Percentiles rank a stretch among this genome's conserved stretches.
These are phyloP conservation scores for Pipistrellus pygmaeus DNA, from an alignment of 2,797 vertebrate genomes.

Conservation along the genomic window DNA sequence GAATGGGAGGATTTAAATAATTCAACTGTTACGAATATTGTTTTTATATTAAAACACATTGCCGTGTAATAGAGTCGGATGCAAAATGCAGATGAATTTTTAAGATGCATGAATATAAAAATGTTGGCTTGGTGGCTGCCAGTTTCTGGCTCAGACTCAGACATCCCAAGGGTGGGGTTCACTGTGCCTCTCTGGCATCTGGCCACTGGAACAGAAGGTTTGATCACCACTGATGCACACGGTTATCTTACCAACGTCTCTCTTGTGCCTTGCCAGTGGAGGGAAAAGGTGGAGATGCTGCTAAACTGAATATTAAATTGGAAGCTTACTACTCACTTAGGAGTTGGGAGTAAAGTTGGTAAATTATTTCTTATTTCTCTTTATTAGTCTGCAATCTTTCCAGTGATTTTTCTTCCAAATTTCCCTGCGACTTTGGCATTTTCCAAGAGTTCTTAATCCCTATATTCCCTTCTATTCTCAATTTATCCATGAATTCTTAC, in stretches of 20 bases:
- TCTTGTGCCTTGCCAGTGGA: slow-evolving; percentile 19
- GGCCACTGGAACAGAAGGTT: slow-evolving; percentile 68
- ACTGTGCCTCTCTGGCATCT: slow-evolving; percentile 39
- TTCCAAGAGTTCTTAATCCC: background rate
- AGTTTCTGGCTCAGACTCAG: slow-evolving; percentile 18
- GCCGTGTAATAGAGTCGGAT: background rate
- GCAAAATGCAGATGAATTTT: slow-evolving; percentile 40
- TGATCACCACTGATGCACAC: background rate
- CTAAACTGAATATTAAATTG: slow-evolving; percentile 46
- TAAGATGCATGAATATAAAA: slow-evolving; percentile 14
- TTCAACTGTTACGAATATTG: background rate
- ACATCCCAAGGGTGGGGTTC: slow-evolving; percentile 8
- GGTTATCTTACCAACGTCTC: slow-evolving; percentile 62
- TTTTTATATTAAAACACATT: slow-evolving; percentile 16
- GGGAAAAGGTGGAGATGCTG: background rate
- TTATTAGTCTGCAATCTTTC: slow-evolving; percentile 48
- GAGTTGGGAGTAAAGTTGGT: slow-evolving; percentile 43
- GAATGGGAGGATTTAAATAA: slow-evolving; percentile 30
- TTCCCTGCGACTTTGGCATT: slow-evolving; percentile 42
- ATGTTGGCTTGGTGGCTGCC: background rate
- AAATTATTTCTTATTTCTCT: slow-evolving; percentile 66
- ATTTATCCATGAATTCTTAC: slow-evolving; percentile 30
- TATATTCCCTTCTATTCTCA: background rate
- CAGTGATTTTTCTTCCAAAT: slow-evolving; percentile 64
- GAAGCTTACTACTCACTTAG: slow-evolving; percentile 52